phyloP scores from a whole-genome alignment of 2,797 vertebrate genomes.

The Pelobates cultripes region DNA sequence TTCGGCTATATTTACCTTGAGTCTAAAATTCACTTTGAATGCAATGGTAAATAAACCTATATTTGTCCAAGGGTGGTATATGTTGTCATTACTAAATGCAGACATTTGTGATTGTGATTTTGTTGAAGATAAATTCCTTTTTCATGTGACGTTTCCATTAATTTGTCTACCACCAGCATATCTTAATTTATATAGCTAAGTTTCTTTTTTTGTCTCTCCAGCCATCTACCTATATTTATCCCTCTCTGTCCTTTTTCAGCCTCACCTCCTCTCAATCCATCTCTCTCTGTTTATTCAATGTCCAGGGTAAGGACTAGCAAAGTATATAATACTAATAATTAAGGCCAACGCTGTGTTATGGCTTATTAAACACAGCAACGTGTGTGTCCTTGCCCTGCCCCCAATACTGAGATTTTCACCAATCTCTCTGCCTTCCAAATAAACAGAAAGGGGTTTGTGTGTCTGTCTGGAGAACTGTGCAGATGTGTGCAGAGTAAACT shows the following conservation, averaged over 20 bases:
- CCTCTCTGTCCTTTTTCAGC: not conserved
- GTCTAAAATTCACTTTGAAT: too few species aligned
- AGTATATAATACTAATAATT: conserved; percentile 37
- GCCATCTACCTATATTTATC: conserved; percentile 18
- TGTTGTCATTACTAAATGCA: too few species aligned
- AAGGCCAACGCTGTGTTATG: conserved; percentile 9
- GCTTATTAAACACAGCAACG: conserved; percentile 21
- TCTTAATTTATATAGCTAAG: too few species aligned
- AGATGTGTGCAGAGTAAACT: conserved; percentile 47
- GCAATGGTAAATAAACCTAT: too few species aligned
- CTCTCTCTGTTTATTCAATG: conserved; percentile 3
- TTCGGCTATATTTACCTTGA: too few species aligned
- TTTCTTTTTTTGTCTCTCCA: not conserved
- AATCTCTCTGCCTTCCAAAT: conserved; percentile 29
- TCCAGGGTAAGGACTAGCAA: not conserved
- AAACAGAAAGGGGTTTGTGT: conserved; percentile 34
- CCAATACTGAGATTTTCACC: not conserved
- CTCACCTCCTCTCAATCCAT: not conserved
- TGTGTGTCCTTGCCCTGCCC: conserved; percentile 40
- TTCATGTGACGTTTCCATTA: too few species aligned
- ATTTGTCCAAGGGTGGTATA: too few species aligned
- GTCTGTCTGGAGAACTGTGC: conserved; percentile 24
- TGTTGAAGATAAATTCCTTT: too few species aligned
- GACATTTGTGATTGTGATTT: too few species aligned
- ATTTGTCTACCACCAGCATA: too few species aligned